Base-by-base conservation (phyloP, 2,113 vertebrate genomes). In the Columba livia region DNA sequence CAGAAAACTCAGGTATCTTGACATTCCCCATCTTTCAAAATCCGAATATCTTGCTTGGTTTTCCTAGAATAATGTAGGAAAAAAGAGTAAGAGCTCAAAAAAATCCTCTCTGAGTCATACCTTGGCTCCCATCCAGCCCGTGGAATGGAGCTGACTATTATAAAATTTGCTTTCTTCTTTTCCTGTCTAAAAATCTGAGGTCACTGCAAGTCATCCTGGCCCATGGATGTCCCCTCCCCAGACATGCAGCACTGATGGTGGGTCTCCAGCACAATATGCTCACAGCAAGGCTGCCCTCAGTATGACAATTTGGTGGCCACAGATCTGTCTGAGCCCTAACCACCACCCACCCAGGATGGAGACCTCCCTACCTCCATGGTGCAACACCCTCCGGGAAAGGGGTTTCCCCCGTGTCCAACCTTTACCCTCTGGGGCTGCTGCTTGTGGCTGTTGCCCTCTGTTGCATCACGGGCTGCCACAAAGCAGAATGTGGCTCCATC, bases 41-140 rank as follows among this genome's bases (percentile, higher is more conserved):
- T 96, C 73, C 4, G 34, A 66, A 96, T 95, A 10, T 96, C 93
- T 95, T 87, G 93, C 70, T 69, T 95, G 57, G 90, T 96, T 96
- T 79, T 95, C 92, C 96, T 97, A 75, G 61, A 95, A 74, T 65
- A 86, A 86, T 5, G 19, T 0, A 65, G 42, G 66, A 57, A 86
- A 83, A 81, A 77, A 66, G 32, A 86, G 75, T 78, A 62, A 83
- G 75, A 84, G 11, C n/a, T 53, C 0, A 44, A 34, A 80, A 83
- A 80, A 50, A 9, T 10, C 25, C 25, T 71, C n/a, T 7, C 2
- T 0, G 1, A 34, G 9, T 77, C 48, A 79, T 24, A 31, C 13
- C 48, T 77, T 34, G 72, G 42, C 32, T 79, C 28, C 54, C 4
- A 4, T 80, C 47, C 83, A 77, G 53, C 67, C 38, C 12, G 3